A percentile compares a stretch with the other conserved stretches of the same genome.
These are phyloP conservation scores for Gryon sp. DNA, from an alignment of 1,140 invertebrate species.

Conservation along the genomic window DNA sequence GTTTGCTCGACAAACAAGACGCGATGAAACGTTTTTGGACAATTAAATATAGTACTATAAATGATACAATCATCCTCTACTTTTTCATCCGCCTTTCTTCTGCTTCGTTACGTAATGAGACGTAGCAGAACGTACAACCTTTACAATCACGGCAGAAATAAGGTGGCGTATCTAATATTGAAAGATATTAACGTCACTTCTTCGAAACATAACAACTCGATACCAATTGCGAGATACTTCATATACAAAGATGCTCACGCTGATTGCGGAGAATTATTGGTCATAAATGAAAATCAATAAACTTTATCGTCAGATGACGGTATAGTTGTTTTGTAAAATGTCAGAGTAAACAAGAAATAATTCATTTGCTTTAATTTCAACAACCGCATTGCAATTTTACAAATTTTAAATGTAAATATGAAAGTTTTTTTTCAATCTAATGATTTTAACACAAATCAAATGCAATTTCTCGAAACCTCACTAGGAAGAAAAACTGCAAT, in stretches of 20 bases:
- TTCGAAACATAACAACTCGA: too few species aligned
- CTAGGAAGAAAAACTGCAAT: too few species aligned
- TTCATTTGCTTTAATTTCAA: conserved; percentile 43
- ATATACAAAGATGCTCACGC: conserved; percentile 11
- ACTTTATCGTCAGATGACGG: background rate
- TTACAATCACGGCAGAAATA: conserved; percentile 20
- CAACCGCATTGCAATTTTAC: conserved; percentile 38
- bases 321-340: background rate
- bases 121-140: too few species aligned
- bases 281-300: conserved; percentile 45
- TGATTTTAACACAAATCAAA: conserved; percentile 21
- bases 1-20: conserved; percentile 50
- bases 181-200: conserved; percentile 31
- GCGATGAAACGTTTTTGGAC: conserved; percentile 51
- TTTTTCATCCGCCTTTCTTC: conserved; percentile 7
- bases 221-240: background rate
- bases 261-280: conserved; percentile 26
- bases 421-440: conserved; percentile 18
- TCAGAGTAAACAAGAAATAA: conserved; percentile 11
- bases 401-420: conserved; percentile 29
- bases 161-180: conserved; percentile 1
- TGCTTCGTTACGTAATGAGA: conserved; percentile 3
- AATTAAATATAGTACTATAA: conserved; percentile 46
- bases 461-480: too few species aligned
- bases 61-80: conserved; percentile 46